A percentile compares a stretch with the other conserved stretches of the same genome.
These are phyloP conservation scores for Melanotaenia maccullochi DNA, from an alignment of 2,797 vertebrate species.

Conservation along the genomic window DNA sequence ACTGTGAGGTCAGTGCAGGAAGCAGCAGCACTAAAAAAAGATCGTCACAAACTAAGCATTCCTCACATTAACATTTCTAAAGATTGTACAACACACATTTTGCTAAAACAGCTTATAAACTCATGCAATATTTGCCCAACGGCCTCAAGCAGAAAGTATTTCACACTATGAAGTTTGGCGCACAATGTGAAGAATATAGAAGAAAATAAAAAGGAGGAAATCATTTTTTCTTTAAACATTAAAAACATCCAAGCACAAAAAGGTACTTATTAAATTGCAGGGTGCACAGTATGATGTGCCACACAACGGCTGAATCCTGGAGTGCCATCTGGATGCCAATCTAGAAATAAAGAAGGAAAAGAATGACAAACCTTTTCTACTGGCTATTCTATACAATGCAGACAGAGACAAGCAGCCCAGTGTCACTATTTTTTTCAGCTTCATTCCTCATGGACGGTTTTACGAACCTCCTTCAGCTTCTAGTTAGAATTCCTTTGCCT, in stretches of 20 bases:
- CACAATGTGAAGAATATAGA: conserved; percentile 67
- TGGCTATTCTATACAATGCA: no score
- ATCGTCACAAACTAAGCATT: conserved; percentile 61
- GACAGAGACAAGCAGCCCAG: background rate
- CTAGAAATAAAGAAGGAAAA: conserved; percentile 18
- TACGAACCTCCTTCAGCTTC: conserved; percentile 63
- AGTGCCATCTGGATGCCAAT: conserved; percentile 64
- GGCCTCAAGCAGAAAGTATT: conserved; percentile 55
- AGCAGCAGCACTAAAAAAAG: conserved; percentile 50
- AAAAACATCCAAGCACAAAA: conserved; percentile 76
- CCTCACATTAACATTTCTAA: conserved; percentile 58
- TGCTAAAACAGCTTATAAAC: conserved; percentile 69
- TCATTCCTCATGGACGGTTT: background rate
- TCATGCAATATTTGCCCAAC: conserved; percentile 78
- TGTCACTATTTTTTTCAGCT: background rate
- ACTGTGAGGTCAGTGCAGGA: conserved; percentile 46
- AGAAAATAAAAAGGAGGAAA: conserved; percentile 59
- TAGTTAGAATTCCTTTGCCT: conserved; percentile 95
- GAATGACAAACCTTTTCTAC: background rate
- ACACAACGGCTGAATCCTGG: conserved; percentile 63
- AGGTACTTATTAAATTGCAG: conserved; percentile 61
- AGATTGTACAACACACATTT: conserved; percentile 71
- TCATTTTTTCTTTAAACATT: conserved; percentile 67
- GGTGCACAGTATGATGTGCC: conserved; percentile 74
- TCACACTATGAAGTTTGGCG: conserved; percentile 64